Base-by-base conservation (phyloP, 1,140 invertebrate species). In the Macrobrachium rosenbergii region DNA sequence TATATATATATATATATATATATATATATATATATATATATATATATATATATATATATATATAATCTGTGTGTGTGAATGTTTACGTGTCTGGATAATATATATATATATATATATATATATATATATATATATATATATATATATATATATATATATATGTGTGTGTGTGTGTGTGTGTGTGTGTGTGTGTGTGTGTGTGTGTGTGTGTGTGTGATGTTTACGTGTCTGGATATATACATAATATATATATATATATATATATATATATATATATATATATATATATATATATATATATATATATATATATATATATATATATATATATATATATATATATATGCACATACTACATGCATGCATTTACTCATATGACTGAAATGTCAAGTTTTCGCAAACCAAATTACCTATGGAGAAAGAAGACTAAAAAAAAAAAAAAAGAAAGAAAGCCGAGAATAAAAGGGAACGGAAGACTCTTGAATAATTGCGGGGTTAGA, bases 71-170 rank as follows among this genome's bases (percentile, higher is more conserved):
- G 21, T 64, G 21, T 64, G 21, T 64, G 14, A 6, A 64, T 64
- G 12, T 64, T 6, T 64, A 64, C 12, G 14, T 64, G 12, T 23
- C 5, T n/a, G 12, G 5, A 64, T n/a, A 64, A 6, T 6, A 64
- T n/a, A 64, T 64, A 64, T n/a, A 64, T 64, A 14, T n/a, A 64
- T 64, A 64, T n/a, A 64, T 64, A 64, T 64, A 64, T 23, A 64
- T 64, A 64, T 64, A 64, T 64, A 64, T 64, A 64, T 64, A 64
- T 64, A 64, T 14, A 5, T 64, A 64, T 64, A 64, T 64, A 64
- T 64, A 64, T 23, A 64, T 64, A 64, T 64, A 64, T 64, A 64
- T 64, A 64, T 64, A 23, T 64, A 64, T 64, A 64, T 64, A 64
- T 14, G 5, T 64, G 14, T 64, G 12, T 64, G 12, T 64, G 12